Evolutionary conservation across 2,888 invertebrate genomes (phyloP).

Genomic region (Noctua comes): DNA sequence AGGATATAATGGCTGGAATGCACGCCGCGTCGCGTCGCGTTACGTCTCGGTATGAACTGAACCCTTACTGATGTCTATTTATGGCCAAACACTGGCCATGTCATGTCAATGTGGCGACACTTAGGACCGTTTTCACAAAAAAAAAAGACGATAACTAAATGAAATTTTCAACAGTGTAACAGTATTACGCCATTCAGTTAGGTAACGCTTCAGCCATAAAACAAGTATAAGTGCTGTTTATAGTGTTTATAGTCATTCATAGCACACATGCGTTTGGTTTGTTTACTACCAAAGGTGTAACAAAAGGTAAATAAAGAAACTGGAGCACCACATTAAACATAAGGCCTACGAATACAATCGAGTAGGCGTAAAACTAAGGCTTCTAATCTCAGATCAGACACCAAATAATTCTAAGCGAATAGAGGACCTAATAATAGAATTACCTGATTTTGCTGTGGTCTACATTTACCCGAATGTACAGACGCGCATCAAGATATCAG

Average conservation of each 20-base stretch:
- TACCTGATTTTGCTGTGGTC: background rate
- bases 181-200: background rate
- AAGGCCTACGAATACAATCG: background rate
- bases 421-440: slow-evolving; percentile 3
- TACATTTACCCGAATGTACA: background rate
- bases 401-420: background rate
- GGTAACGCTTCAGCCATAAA: background rate
- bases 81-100: background rate
- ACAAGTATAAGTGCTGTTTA: background rate
- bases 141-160: background rate
- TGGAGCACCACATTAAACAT: background rate
- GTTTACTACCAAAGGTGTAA: background rate
- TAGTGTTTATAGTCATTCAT: background rate
- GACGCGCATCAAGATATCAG: no score
- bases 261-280: background rate
- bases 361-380: slow-evolving; percentile 13
- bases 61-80: background rate
- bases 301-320: background rate
- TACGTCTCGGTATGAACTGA: no score
- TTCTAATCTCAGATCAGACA: slow-evolving; percentile 43
- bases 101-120: background rate
- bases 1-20: no score
- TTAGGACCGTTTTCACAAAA: background rate
- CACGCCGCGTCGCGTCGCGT: no score
- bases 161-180: background rate